These are phyloP conservation scores for Propsilocerus akamusi DNA, from an alignment of 1,140 invertebrate species.

Conservation along the genomic window DNA sequence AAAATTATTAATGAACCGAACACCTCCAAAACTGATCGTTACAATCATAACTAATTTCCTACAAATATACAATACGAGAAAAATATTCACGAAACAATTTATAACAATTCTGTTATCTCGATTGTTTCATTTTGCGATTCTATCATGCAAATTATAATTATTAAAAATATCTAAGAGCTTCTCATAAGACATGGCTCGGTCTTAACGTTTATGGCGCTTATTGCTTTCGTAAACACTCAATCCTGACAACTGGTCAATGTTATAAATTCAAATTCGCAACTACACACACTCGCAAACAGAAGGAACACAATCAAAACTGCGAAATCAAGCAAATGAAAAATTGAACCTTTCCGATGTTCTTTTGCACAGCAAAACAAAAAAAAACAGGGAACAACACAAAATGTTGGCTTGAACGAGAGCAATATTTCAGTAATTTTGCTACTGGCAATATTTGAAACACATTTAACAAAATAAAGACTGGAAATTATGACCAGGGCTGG, in stretches of 20 bases:
- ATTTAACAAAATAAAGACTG: constrained; percentile 2
- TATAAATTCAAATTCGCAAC: too few species aligned
- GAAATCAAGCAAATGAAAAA: too few species aligned
- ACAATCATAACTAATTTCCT: constrained; percentile 3
- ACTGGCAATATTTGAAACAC: constrained; percentile 4
- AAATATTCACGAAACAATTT: not conserved
- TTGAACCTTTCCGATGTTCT: not conserved
- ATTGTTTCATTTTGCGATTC: not conserved
- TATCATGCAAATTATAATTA: constrained; percentile 2
- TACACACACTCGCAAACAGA: too few species aligned
- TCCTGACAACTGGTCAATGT: too few species aligned
- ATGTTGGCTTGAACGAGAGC: not conserved
- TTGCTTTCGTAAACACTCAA: too few species aligned
- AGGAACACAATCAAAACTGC: too few species aligned
- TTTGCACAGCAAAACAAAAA: not conserved
- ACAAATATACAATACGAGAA: not conserved
- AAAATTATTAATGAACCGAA: constrained; percentile 4
- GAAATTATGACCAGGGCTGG: too few species aligned
- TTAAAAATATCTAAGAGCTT: not conserved
- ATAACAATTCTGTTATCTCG: constrained; percentile 2
- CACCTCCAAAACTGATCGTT: constrained; percentile 2
- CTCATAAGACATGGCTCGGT: not conserved
- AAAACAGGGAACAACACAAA: too few species aligned
- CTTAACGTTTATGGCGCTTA: not conserved
- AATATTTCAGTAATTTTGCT: constrained; percentile 2